Base-by-base conservation (phyloP, 2,888 invertebrate species). In the Bimastos eiseni region DNA sequence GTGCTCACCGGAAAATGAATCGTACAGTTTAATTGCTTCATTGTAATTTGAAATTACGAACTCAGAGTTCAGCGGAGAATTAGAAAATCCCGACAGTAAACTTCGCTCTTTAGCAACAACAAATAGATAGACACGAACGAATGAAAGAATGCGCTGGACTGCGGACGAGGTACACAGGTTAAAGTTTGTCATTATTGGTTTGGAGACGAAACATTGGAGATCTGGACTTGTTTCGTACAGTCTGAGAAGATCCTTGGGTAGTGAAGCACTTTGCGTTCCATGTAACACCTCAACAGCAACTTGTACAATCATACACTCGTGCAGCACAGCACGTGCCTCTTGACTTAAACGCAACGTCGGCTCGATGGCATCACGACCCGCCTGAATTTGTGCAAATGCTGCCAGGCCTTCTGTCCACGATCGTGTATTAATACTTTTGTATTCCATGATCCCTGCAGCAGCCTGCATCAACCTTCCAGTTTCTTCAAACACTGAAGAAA, bases 401-500 rank as follows among this genome's bases (percentile, higher is more conserved):
- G 70, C 70, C 13, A 70, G n/a, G 70, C 70, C 70, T 70, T 70
- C 36, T 17, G 36, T 86, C 86, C 86, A 86, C 17, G 21, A 36
- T 1, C 5, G 24, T 34, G 36, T 17, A 8, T 86, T 8, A 36
- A 33, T 4, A 36, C 37, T 86, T 34, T 86, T 36, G 8, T 24
- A 1, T 24, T 86, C 34, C 6, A 8, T 17, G 36, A 24, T 37
- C 6, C 36, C 17, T 86, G 30, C 86, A 17, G 86, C 24, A 6
- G 19, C 6, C 34, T 37, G 19, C 19, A 86, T 86, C 36, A 86
- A 21, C 36, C 21, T 24, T 36, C 36, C 86, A 17, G 37, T 37
- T 86, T 86, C 86, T 86, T 86, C 86, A 36, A 86, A 86, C 19
- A 86, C 34, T 86, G 34, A 37, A 36, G 37, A 34, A 34, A 86